Evolutionary conservation across 2,888 invertebrate species (phyloP), one percentile per base, ranked within the genome.

Genomic region (Anaspis maculata): DNA sequence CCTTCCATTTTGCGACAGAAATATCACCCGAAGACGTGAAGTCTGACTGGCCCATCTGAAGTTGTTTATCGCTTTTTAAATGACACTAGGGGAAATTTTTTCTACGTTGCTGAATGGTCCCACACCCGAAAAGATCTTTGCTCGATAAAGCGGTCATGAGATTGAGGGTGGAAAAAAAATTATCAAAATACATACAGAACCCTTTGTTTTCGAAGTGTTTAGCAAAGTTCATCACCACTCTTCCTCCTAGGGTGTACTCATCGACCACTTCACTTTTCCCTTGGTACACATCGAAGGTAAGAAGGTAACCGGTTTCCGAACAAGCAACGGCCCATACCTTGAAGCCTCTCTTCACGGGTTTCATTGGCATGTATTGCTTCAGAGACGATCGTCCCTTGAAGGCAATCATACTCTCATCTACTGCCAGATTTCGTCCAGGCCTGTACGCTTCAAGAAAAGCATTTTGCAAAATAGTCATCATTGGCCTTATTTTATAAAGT

Each of bases 361-460:
- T n/a, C n/a, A n/a, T n/a, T n/a, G n/a, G n/a, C n/a, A n/a, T n/a
- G n/a, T n/a, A n/a, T n/a, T n/a, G n/a, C 15, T 37, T 27, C 14
- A 45, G 15, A 12, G 23, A 23, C 3, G 34, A 37, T 13, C 42
- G 30, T 3, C 45, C 45, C 29, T 45, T 46, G 36, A 41, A 45
- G 13, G 25, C 19, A 6, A 37, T 33, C 45, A 45, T 42, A 5
- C 40, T 43, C 34, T 44, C 43, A 19, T 43, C 42, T 9, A 39
- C 34, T 13, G 39, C 22, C 24, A 36, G 22, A 25, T 34, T 9
- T 22, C 37, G 25, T 23, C 15, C 15, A 9, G 36, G 33, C 7
- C 16, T 15, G 26, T 22, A 37, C 2, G 22, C 19, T 15, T 28
- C 3, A 9, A 9, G 11, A 25, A 25, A 25, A 11, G 13, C 13